Evolutionary conservation across 2,888 invertebrate species (phyloP).

Genomic region (Chrysomela aeneicollis): DNA sequence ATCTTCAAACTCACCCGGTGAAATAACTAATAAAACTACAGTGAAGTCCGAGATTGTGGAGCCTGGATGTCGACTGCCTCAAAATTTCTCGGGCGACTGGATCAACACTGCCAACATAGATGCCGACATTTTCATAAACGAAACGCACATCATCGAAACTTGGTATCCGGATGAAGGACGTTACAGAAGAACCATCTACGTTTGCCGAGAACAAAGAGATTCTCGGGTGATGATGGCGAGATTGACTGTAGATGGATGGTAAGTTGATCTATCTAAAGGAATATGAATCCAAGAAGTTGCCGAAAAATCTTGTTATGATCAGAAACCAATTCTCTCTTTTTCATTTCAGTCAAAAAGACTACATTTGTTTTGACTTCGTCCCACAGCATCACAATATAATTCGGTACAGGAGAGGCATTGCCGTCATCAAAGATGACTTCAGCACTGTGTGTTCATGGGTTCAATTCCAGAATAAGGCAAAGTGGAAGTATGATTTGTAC

Average conservation of each 20-base stretch:
- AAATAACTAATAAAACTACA: conserved; percentile 30
- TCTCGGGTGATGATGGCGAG: conserved; percentile 95
- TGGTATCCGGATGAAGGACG: conserved; percentile 93
- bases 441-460: conserved; percentile 95
- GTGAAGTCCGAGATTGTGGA: conserved; percentile 86
- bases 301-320: too few species aligned
- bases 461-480: conserved; percentile 83
- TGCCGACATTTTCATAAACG: conserved; percentile 92
- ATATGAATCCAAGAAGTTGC: neutral
- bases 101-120: conserved; percentile 97
- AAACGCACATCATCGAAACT: conserved; percentile 95
- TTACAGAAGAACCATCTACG: conserved; percentile 88
- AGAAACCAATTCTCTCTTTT: neutral
- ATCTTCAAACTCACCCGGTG: too few species aligned
- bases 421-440: conserved; percentile 89
- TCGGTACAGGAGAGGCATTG: conserved; percentile 85
- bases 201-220: conserved; percentile 92
- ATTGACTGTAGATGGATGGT: conserved; percentile 94
- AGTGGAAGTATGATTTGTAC: conserved; percentile 89
- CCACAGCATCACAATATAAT: conserved; percentile 96
- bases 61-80: conserved; percentile 90
- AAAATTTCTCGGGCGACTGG: conserved; percentile 95
- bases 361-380: conserved; percentile 95
- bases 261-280: conserved; percentile 48
- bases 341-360: conserved; percentile 88